These are phyloP conservation scores for Diorhabda elongata DNA, from an alignment of 1,140 invertebrate species.

Conservation along the genomic window DNA sequence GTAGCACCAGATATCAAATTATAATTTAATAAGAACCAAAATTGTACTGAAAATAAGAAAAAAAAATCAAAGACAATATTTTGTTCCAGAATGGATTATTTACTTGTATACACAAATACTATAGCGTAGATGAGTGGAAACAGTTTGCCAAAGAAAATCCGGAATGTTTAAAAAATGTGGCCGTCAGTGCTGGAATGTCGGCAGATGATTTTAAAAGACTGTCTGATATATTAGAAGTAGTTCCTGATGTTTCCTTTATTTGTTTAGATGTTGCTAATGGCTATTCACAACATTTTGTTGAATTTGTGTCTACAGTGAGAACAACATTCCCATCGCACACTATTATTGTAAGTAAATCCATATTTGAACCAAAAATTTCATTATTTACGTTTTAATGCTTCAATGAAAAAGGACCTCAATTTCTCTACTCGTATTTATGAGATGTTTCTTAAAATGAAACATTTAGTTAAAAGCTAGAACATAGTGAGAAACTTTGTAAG, in stretches of 20 bases:
- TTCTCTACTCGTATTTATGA: no score
- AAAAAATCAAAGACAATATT: neutral
- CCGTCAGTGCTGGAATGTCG: conserved; percentile 80
- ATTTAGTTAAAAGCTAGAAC: no score
- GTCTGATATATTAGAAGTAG: conserved; percentile 61
- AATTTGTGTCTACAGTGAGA: conserved; percentile 80
- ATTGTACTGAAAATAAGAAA: no score
- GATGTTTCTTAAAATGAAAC: no score
- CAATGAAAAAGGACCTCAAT: no score
- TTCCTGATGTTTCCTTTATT: conserved; percentile 74
- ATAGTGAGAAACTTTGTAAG: no score
- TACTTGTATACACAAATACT: conserved; percentile 91
- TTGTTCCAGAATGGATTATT: conserved; percentile 74
- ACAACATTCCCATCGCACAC: conserved; percentile 77
- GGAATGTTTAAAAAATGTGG: conserved; percentile 70
- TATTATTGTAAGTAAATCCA: conserved; percentile 72
- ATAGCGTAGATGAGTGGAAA: conserved; percentile 79
- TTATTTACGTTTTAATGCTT: no score
- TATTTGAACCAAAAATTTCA: no score
- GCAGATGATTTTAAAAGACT: conserved; percentile 79
- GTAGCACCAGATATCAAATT: no score
- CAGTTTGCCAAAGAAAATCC: conserved; percentile 72
- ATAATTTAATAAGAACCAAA: no score
- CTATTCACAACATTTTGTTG: conserved; percentile 91
- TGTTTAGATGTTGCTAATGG: conserved; percentile 96